Evolutionary conservation across 2,797 vertebrate genomes (phyloP), one percentile per base, ranked within the genome.

Genomic region (Echeneis naucrates): DNA sequence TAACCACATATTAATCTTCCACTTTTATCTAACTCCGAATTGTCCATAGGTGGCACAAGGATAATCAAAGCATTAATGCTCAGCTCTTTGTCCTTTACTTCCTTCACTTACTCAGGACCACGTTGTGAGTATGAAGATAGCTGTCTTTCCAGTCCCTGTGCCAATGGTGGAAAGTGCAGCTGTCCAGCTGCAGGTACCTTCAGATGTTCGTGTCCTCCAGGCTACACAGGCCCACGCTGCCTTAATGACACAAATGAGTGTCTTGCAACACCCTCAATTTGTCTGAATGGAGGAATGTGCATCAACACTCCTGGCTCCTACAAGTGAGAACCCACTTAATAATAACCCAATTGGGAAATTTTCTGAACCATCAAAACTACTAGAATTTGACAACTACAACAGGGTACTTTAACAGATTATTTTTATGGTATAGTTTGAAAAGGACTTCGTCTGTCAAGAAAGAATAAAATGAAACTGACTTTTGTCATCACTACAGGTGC

Each of bases 171-270:
- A 21, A 90, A 74, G 0, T 99, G 97, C 54, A 90, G 88, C 3
- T 90, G 96, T 2, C 61, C 24, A 10, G 82, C 93, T n/a, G 95
- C 92, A 53, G 93, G 90, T 8, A 95, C 90, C 32, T 97, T 94
- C 94, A 94, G 88, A 30, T 99, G 97, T 84, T 84, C 59, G 64
- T 98, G 97, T 82, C 90, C 77, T 5, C 0, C 89, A 3, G 97
- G 97, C 82, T 96, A 95, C 86, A 89, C 91, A 0, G 97, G 97
- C 35, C 88, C 87, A 11, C 95, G 73, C 62, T 99, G 97, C n/a
- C 93, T 95, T 53, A 94, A 93, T n/a, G 97, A 98, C 53, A 94
- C 97, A 53, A 92, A 98, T 2, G 97, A 98, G 68, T 98, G 97
- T 73, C 92, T 83, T 2, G 75, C 84, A 53, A 77, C 75, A 0